Conservation (phyloP, 2,888 invertebrate genomes). For the Drosophila macrospina region DNA sequence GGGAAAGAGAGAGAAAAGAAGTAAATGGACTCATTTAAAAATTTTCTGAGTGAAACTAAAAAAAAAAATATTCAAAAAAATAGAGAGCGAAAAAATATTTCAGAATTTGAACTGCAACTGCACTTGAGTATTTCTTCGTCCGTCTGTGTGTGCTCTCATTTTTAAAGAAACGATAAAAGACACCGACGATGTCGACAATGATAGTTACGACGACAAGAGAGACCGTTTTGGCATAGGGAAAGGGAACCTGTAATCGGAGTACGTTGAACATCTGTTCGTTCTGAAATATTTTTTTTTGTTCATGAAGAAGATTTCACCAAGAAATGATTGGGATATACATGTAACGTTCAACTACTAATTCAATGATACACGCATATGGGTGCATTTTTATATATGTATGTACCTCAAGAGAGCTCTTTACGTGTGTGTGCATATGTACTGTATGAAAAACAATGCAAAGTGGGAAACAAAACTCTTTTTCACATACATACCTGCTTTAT, state of each 20-base stretch:
- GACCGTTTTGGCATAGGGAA: constrained; percentile 55
- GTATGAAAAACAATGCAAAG: constrained; percentile 65
- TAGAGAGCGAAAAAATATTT: constrained; percentile 43
- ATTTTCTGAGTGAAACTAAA: constrained; percentile 29
- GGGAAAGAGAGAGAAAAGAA: constrained; percentile 5
- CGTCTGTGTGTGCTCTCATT: constrained; percentile 57
- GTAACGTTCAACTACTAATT: constrained; percentile 31
- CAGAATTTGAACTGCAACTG: constrained; percentile 44
- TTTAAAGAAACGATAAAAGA: constrained; percentile 45
- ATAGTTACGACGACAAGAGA: constrained; percentile 1
- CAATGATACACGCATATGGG: constrained; percentile 20
- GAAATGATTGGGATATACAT: constrained; percentile 51
- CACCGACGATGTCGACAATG: constrained; percentile 18
- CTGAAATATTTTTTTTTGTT: constrained; percentile 37
- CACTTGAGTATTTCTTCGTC: constrained; percentile 33
- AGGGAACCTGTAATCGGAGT: constrained; percentile 71
- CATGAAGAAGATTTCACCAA: constrained; percentile 75
- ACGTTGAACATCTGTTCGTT: constrained; percentile 75
- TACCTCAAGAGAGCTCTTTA: constrained; percentile 7
- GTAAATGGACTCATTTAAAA: constrained; percentile 14
- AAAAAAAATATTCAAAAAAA: constrained; percentile 12
- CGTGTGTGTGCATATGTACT: constrained; percentile 29
- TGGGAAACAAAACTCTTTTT: constrained; percentile 80
- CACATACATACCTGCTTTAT: constrained; percentile 77
- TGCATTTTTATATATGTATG: constrained; percentile 57